Base-by-base conservation (phyloP, 2,113 vertebrate species). In the Triplophysa siluroides region DNA sequence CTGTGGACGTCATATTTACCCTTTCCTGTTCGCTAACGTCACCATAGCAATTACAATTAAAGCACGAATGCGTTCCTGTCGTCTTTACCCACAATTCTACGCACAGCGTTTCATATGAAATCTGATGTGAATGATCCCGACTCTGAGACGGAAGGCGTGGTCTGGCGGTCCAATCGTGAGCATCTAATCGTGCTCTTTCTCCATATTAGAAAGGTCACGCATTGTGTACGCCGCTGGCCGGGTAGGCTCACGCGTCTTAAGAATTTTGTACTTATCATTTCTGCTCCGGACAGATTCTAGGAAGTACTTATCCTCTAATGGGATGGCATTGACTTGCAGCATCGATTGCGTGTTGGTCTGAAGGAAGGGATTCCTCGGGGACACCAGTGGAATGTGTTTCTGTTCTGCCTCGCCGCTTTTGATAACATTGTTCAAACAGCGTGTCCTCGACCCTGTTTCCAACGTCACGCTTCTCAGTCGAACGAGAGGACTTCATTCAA, bases 241-340 rank as follows among this genome's bases (percentile, higher is more conserved):
- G 67, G 64, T 7, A 14, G 23, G 4, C 10, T 23, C 9, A 0
- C 21, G 33, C 18, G 23, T 52, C 74, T 69, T 75, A 77, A 79
- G 45, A 38, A 33, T 71, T 75, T 73, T 72, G 18, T 72, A 80
- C 82, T 84, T 87, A 84, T 87, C 82, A 45, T 79, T 84, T 61
- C 47, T 71, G 41, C 61, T 83, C 79, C 26, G 68, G 58, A 64
- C 65, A 58, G 65, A 72, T 84, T 84, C 71, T 79, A 50, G 47
- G 66, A 83, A 81, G 84, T 71, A 71, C 41, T 85, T 85, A 87
- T 87, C 78, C 81, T 87, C 62, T 85, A 81, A 85, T 81, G 76
- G 82, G 72, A 81, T 77, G 76, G 78, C 84, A 81, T 85, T 84
- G 82, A 79, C 76, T 70, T 63, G 56, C n/a, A 7, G 29, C 62